Percentiles rank a stretch among this genome's conserved stretches.
Conservation (phyloP, 1,140 invertebrate genomes). For the Chrysomallon squamiferum region DNA sequence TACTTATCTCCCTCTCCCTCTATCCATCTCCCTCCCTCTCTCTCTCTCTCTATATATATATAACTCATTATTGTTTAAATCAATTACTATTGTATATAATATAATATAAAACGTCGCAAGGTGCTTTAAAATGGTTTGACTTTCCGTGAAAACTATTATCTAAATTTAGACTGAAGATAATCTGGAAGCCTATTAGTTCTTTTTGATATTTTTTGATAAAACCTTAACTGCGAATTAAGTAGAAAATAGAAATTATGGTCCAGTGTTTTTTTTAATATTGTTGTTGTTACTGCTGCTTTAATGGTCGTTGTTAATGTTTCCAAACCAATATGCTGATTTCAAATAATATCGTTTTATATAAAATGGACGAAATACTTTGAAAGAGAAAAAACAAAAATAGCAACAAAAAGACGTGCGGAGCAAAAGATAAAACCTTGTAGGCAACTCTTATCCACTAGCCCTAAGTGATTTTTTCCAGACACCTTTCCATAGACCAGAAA, state of each 20-base stretch:
- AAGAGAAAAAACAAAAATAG: not conserved
- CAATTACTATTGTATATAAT: no score
- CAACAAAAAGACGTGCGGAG: not conserved
- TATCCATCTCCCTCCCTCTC: no score
- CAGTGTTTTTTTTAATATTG: not conserved
- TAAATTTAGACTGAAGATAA: not conserved
- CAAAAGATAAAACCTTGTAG: not conserved
- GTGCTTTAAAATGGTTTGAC: no score
- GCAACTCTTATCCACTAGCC: not conserved
- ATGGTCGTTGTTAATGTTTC: not conserved
- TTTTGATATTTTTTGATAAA: not conserved
- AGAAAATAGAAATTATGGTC: not conserved
- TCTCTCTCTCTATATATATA: no score
- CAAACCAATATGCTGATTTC: not conserved
- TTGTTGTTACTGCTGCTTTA: not conserved
- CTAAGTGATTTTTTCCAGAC: not conserved
- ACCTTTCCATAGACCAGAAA: not conserved
- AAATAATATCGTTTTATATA: not conserved
- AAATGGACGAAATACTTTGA: not conserved
- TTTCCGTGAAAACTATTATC: no score
- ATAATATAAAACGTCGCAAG: no score
- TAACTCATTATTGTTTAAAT: no score
- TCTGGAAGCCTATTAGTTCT: not conserved
- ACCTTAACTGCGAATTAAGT: not conserved
- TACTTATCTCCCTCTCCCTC: no score